Conservation (phyloP, 2,113 vertebrate species). For the Cebus imitator region DNA sequence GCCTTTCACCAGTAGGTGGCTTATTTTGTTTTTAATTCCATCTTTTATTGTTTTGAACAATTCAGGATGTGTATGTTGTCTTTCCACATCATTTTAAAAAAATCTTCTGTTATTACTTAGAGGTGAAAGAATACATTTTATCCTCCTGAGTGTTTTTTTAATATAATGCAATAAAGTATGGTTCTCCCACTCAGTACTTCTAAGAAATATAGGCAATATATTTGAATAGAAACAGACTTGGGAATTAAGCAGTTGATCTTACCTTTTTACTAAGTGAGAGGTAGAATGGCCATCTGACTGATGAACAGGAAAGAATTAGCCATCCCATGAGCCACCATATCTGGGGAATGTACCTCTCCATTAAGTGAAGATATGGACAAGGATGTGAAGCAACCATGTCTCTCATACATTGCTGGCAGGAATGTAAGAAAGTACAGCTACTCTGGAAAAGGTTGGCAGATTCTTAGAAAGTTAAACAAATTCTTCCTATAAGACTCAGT, state of each 20-base stretch:
- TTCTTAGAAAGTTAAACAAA: neutral
- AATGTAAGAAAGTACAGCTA: neutral
- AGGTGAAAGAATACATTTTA: neutral
- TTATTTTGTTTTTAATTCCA: neutral
- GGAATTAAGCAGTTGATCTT: neutral
- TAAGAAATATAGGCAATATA: neutral
- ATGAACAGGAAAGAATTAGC: neutral
- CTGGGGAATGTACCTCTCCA: neutral
- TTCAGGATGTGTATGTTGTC: neutral
- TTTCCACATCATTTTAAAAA: neutral
- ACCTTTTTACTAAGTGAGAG: neutral
- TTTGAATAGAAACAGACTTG: neutral
- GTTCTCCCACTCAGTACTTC: neutral
- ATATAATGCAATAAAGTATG: neutral
- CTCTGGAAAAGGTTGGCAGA: neutral
- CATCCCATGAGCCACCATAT: too few relatives aligned
- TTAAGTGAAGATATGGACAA: neutral
- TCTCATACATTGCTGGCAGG: neutral
- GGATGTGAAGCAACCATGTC: neutral
- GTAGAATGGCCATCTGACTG: neutral
- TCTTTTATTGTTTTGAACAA: neutral
- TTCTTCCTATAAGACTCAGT: neutral
- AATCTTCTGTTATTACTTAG: neutral
- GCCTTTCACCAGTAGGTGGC: neutral
- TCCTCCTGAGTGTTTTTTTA: neutral